Evolutionary conservation across 2,113 vertebrate species (phyloP), one percentile per base, ranked within the genome.

Genomic region (Dermatemys mawii): DNA sequence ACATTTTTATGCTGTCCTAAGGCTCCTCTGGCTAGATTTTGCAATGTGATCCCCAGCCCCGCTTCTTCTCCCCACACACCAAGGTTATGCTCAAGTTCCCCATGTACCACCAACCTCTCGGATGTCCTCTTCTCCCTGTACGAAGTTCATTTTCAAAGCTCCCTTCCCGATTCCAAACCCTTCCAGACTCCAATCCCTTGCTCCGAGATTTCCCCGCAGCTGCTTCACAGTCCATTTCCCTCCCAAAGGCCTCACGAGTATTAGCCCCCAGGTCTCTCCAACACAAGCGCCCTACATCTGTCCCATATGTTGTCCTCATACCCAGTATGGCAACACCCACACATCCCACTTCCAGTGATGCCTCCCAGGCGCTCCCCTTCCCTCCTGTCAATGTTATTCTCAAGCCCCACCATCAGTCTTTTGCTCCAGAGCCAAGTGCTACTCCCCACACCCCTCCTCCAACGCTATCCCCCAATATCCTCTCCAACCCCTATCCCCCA

Each of bases 361-460:
- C 60, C 27, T 12, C 55, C 55, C 27, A 60, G 53, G 55, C 5
- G 55, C 5, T 46, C 54, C 50, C 50, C 50, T 81, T 51, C 49
- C 78, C 32, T 12, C 50, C 54, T 41, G 27, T 29, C n/a, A 49
- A 24, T 16, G 50, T 29, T 29, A 49, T 70, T 19, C 83, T 13
- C 32, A 50, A 10, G 19, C 60, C 32, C 41, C 16, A 5, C 29
- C 26, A 70, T 48, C 32, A 12, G 32, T 11, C 32, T 50, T 38
- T 67, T 29, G n/a, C 83, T 88, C 89, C 92, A 94, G 91, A 90
- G 87, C 83, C 94, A 63, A 83, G 70, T 46, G 89, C 26, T 89
- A 84, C 38, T 67, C 44, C 86, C 78, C 95, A 94, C 91, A 79
- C 35, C 44, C 91, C 92, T 29, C n/a, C 32, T 46, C 48, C 50